Base-by-base conservation (phyloP, 2,797 vertebrate genomes). In the Danio jaintianensis region DNA sequence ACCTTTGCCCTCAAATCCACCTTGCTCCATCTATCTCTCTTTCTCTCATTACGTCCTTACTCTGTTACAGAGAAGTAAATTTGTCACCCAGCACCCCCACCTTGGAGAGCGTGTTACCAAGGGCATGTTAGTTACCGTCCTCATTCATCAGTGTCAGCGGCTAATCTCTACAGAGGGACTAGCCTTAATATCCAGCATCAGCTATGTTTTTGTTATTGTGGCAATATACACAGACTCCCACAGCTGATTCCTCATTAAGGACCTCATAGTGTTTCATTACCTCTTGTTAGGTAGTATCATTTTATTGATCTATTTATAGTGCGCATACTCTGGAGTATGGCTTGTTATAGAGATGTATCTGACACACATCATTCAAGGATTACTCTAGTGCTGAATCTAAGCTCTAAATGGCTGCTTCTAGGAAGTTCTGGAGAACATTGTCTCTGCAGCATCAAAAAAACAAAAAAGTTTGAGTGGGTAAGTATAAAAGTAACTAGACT, bases 131-230 rank as follows among this genome's bases (percentile, higher is more conserved):
- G 38, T 58, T 12, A 58, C 29, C 0, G 6, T 61, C 38, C 47
- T 73, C 59, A 12, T 66, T 82, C 40, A 78, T 78, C 75, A 78
- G 81, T 78, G 81, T 73, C 43, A 59, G 68, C 55, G 61, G 62
- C 50, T 74, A 76, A 77, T 82, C 80, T 81, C 38, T 69, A 59
- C 68, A 48, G 50, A 69, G 18, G 40, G 20, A 53, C 62, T 69
- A 69, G 61, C 55, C n/a, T 69, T 79, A 62, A 67, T 68, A 66
- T 68, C 38, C 48, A 58, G 43, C 22, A 4, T 62, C 50, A 56
- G 50, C 50, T 67, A 22, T 55, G 48, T 75, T 75, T 62, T 77
- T 77, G 16, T 68, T 38, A 52, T 67, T 45, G 22, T 12, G 7
- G 43, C 1, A 22, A 18, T 47, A 45, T n/a, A 12, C 29, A 48